Evolutionary conservation across 1,140 invertebrate genomes (phyloP).

Genomic region (Drosophila tristis): DNA sequence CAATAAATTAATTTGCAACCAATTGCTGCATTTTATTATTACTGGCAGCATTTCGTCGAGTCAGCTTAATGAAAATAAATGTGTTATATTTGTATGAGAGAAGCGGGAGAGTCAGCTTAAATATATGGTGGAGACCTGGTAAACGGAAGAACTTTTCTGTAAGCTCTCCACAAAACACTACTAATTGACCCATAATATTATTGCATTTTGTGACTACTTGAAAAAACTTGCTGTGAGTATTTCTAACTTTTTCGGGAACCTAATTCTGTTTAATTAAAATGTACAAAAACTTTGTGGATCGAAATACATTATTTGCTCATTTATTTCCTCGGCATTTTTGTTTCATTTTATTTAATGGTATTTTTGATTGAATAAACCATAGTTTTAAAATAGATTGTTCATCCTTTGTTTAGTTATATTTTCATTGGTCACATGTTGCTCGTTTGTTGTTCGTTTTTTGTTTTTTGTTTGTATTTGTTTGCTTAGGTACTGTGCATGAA

Average conservation of each 20-base stretch:
- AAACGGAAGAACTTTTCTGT: too few relatives aligned
- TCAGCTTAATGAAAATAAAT: slow-evolving; percentile 12
- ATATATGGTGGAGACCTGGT: neutral
- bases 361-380: slow-evolving; percentile 24
- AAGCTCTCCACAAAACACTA: too few relatives aligned
- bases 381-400: slow-evolving; percentile 45
- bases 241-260: slow-evolving; percentile 10
- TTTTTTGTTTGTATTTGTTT: slow-evolving; percentile 35
- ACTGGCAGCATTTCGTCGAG: neutral
- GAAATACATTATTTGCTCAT: slow-evolving; percentile 16
- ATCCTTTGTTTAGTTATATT: slow-evolving; percentile 20
- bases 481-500: slow-evolving; percentile 71
- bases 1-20: slow-evolving; percentile 26
- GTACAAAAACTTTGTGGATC: slow-evolving; percentile 9
- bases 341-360: slow-evolving; percentile 11
- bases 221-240: slow-evolving; percentile 3
- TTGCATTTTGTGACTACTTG: slow-evolving; percentile 2
- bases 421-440: slow-evolving; percentile 76
- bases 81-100: neutral
- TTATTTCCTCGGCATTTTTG: slow-evolving; percentile 1
- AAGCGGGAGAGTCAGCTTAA: neutral
- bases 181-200: too few relatives aligned
- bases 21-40: slow-evolving; percentile 9
- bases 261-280: slow-evolving; percentile 13
- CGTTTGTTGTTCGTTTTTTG: slow-evolving; percentile 25